Base-by-base conservation (phyloP, 30 jellyfish, hydroid and myxozoan species). In the Hydractinia echinata region DNA sequence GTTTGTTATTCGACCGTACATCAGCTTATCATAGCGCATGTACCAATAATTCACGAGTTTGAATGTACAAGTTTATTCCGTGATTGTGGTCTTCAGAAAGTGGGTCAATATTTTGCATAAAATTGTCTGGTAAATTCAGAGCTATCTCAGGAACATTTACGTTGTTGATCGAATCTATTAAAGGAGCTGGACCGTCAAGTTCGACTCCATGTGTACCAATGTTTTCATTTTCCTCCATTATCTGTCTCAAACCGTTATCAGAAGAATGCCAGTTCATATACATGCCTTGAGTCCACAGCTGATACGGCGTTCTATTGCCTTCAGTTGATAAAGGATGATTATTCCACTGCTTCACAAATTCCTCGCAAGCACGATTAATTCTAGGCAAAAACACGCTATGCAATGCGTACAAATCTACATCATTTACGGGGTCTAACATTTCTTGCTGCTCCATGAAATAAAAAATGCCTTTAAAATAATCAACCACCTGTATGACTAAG, bases 131-230 rank as follows among this genome's bases (percentile, higher is more conserved):
- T 61, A 80, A 39, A 4, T n/a, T 51, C 62, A 80, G 58, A 54
- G 83, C 81, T 52, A 53, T 54, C 81, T 80, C 66, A 76, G 87
- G 87, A 51, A 80, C 81, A 8, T 80, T 71, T 13, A 80, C 83
- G 67, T 80, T 19, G 60, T 80, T 80, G 13, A 44, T 51, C 66
- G 83, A 61, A 61, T 64, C 79, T 50, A 61, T 71, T 53, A 51
- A 76, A 61, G 61, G 10, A 55, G 19, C 51, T 53, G 87, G 87
- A n/a, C n/a, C n/a, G n/a, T n/a, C n/a, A n/a, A n/a, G n/a, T n/a
- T 53, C 87, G 67, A 80, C 44, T 61, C 80, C 87, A 80, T 80
- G 50, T 66, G n/a, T 21, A 61, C 53, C 19, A 69, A 80, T 58
- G n/a, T 4, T 81, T n/a, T 69, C 83, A 80, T 80, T 70, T 19